phyloP scores from a whole-genome alignment of 2,888 invertebrate genomes.

The Balanococcus diminutus region DNA sequence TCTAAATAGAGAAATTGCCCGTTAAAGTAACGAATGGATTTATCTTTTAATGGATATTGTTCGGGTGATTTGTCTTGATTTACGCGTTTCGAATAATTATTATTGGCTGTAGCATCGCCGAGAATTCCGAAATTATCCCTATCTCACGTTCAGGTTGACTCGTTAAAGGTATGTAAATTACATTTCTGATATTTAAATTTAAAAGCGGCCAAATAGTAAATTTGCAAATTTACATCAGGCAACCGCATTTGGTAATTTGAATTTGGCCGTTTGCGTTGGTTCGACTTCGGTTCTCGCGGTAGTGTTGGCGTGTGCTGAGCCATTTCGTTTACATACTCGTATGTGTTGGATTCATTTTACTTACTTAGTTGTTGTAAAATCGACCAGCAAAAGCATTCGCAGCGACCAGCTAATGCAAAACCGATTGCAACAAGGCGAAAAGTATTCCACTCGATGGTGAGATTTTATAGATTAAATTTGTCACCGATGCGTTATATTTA shows the following conservation, averaged over 20 bases:
- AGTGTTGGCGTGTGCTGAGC: neutral
- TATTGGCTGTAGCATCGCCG: constrained; percentile 32
- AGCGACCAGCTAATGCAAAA: neutral
- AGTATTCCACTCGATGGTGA: neutral
- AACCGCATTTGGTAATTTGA: constrained; percentile 18
- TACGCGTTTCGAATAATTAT: constrained; percentile 41
- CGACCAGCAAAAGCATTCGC: neutral
- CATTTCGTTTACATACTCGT: no score
- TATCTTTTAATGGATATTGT: constrained; percentile 43
- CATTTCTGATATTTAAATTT: constrained; percentile 38
- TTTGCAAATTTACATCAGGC: constrained; percentile 20
- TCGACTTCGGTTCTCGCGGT: neutral
- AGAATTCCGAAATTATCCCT: constrained; percentile 35
- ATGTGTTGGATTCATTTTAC: neutral
- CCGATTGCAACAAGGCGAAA: neutral
- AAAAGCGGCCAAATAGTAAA: constrained; percentile 22
- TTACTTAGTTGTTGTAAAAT: neutral
- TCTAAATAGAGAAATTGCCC: constrained; percentile 41
- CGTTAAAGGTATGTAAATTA: constrained; percentile 39
- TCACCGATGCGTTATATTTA: constrained; percentile 17
- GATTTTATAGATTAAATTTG: constrained; percentile 19
- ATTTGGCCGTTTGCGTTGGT: neutral
- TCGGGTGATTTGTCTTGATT: constrained; percentile 43
- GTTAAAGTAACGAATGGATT: constrained; percentile 41
- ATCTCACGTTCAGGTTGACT: constrained; percentile 8